phyloP scores from a whole-genome alignment of 2,888 invertebrate genomes.

The Hirtodrosophila cameraria region DNA sequence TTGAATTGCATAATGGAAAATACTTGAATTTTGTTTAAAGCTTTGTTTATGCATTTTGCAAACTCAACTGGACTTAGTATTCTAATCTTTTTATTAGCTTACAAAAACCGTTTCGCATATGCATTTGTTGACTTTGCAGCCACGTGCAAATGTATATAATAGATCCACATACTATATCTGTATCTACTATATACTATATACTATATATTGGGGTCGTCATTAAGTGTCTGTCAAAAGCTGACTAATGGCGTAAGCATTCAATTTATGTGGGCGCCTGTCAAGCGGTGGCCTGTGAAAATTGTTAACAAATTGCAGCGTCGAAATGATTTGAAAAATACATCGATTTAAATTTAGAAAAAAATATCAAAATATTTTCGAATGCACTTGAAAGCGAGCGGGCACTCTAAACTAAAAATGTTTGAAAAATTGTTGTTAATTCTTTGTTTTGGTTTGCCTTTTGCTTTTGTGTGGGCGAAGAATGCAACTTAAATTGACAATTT shows the following conservation, averaged over 20 bases:
- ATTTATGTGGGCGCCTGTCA: constrained; percentile 74
- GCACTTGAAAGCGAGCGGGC: constrained; percentile 53
- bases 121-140: background rate
- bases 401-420: constrained; percentile 67
- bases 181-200: background rate
- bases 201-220: constrained; percentile 21
- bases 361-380: constrained; percentile 45
- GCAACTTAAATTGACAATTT: constrained; percentile 69
- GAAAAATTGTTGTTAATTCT: constrained; percentile 62
- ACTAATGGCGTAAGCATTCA: constrained; percentile 67
- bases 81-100: constrained; percentile 26
- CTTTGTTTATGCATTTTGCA: constrained; percentile 31
- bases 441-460: constrained; percentile 2
- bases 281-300: constrained; percentile 70
- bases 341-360: constrained; percentile 62
- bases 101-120: constrained; percentile 21
- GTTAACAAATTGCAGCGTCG: constrained; percentile 77
- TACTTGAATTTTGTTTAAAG: constrained; percentile 19
- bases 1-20: constrained; percentile 20
- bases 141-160: constrained; percentile 17
- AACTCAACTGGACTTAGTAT: background rate
- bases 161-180: constrained; percentile 11
- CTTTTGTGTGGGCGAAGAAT: constrained; percentile 55
- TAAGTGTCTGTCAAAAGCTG: constrained; percentile 67
- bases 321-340: constrained; percentile 62